Conservation (phyloP, 2,888 invertebrate species). For the Cheilosia vernalis region DNA sequence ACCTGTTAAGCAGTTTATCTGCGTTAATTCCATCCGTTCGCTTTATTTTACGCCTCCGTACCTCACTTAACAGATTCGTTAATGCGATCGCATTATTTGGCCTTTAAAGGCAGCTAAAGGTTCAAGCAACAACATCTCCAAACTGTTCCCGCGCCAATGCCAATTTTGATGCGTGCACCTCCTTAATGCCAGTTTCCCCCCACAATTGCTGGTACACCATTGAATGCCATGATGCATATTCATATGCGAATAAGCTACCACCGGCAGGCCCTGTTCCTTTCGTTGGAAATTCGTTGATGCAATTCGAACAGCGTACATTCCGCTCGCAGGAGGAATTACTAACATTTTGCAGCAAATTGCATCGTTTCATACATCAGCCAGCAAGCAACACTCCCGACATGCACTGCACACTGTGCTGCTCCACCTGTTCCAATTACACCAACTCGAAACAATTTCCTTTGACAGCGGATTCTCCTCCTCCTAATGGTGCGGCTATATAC, state of each 20-base stretch:
- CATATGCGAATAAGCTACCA: conserved; percentile 9
- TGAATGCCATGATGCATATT: background rate
- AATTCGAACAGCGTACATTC: background rate
- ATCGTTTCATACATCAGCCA: conserved; percentile 68
- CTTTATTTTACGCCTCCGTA: too few relatives aligned
- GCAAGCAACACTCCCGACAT: conserved; percentile 43
- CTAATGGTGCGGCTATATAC: background rate
- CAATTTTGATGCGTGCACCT: too few relatives aligned
- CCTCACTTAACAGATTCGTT: too few relatives aligned
- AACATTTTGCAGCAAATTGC: conserved; percentile 57
- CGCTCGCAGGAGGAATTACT: conserved; percentile 34
- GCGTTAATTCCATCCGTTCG: too few relatives aligned
- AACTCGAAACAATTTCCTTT: conserved; percentile 70
- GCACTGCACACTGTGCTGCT: conserved; percentile 33
- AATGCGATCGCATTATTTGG: too few relatives aligned
- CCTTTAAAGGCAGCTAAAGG: too few relatives aligned
- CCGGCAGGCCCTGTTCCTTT: background rate
- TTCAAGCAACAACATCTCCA: too few relatives aligned
- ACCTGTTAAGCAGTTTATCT: too few relatives aligned
- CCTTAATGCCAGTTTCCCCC: too few relatives aligned
- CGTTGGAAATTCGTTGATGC: conserved; percentile 8
- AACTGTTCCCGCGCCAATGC: too few relatives aligned
- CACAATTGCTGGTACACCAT: background rate
- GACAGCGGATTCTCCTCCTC: conserved; percentile 32
- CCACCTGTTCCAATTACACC: conserved; percentile 71